Percentiles rank a stretch among this genome's conserved stretches.
phyloP scores from a whole-genome alignment of 1,140 invertebrate species.

The Acyrthosiphon pisum region DNA sequence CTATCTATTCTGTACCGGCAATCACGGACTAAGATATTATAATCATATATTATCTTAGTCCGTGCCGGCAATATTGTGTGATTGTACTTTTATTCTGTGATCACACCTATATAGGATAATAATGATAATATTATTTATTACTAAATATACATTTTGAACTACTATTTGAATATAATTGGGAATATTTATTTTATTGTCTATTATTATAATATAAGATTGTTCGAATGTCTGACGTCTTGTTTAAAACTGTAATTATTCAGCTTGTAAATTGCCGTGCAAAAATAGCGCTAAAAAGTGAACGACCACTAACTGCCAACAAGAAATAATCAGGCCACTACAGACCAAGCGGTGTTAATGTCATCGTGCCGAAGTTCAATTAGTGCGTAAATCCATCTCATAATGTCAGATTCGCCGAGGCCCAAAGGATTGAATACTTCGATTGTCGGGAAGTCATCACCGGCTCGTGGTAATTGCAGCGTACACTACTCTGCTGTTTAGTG shows the following conservation, averaged over 20 bases:
- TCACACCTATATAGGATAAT: too few species aligned
- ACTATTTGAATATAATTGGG: too few species aligned
- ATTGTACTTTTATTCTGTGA: too few species aligned
- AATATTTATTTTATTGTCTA: too few species aligned
- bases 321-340: not conserved
- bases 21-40: too few species aligned
- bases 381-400: not conserved
- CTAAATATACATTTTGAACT: too few species aligned
- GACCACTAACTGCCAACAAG: not conserved
- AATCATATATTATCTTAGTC: too few species aligned
- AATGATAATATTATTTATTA: too few species aligned
- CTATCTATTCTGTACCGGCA: too few species aligned
- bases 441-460: not conserved
- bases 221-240: not conserved
- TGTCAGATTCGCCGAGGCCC: not conserved
- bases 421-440: not conserved
- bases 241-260: not conserved
- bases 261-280: not conserved
- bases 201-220: too few species aligned
- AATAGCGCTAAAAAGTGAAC: not conserved
- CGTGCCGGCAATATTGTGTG: too few species aligned
- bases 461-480: not conserved
- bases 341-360: not conserved
- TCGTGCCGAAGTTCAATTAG: not conserved
- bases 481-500: not conserved